Evolutionary conservation across 1,140 invertebrate species (phyloP).

Genomic region (Piezodorus guildinii): DNA sequence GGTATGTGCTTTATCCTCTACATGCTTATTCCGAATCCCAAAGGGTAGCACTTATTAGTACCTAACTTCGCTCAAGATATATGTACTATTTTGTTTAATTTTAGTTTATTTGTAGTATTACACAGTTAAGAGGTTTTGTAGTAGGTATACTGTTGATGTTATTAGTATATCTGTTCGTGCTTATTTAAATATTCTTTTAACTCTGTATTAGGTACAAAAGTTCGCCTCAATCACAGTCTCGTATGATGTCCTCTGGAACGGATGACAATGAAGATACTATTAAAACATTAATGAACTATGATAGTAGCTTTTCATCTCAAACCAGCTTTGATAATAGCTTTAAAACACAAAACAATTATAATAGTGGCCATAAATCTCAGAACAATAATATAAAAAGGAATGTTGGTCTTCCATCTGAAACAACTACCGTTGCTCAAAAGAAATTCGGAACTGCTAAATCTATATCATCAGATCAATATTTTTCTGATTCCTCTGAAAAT

Average conservation of each 20-base stretch:
- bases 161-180: no score
- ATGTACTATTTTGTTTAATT: no score
- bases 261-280: conserved; percentile 14
- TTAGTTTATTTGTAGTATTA: no score
- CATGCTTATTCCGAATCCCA: no score
- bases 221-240: neutral
- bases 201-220: conserved; percentile 14
- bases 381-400: conserved; percentile 3
- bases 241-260: neutral
- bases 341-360: conserved; percentile 1
- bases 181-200: neutral
- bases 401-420: conserved; percentile 1
- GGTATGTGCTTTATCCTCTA: no score
- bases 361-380: neutral
- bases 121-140: no score
- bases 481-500: conserved; percentile 50
- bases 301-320: neutral
- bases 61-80: no score
- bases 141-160: no score
- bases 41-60: no score
- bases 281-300: conserved; percentile 10
- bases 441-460: conserved; percentile 95
- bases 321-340: neutral
- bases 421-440: conserved; percentile 63
- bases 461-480: conserved; percentile 95